Evolutionary conservation across 2,797 vertebrate species (phyloP).

Genomic region (Enteromius argenteus): DNA sequence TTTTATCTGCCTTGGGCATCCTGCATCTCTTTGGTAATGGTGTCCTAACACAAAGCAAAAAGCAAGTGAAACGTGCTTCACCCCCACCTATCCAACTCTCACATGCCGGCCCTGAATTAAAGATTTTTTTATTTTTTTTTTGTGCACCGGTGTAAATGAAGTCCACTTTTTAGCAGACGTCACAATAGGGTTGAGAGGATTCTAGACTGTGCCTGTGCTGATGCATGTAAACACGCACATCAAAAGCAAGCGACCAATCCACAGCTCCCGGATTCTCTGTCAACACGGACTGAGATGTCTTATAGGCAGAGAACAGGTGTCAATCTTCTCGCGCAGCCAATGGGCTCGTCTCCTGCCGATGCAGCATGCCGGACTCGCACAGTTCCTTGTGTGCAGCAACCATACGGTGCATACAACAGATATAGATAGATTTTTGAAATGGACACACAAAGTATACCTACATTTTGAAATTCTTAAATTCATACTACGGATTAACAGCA

Average conservation of each 20-base stretch:
- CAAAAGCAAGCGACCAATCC: slow-evolving; percentile 64
- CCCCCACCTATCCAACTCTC: slow-evolving; percentile 1
- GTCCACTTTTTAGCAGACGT: slow-evolving; percentile 28
- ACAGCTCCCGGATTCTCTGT: slow-evolving; percentile 53
- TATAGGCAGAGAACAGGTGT: slow-evolving; percentile 66
- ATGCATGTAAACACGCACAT: slow-evolving; percentile 64
- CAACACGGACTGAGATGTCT: slow-evolving; percentile 55
- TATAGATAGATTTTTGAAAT: slow-evolving; percentile 1
- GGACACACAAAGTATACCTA: neutral
- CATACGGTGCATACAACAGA: slow-evolving; percentile 27
- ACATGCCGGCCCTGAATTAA: neutral
- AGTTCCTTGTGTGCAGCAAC: slow-evolving; percentile 26
- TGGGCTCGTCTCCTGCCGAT: slow-evolving; percentile 47
- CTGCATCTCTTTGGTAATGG: slow-evolving; percentile 50
- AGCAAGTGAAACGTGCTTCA: slow-evolving; percentile 32
- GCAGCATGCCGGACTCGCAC: slow-evolving; percentile 50
- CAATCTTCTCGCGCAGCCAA: slow-evolving; percentile 65
- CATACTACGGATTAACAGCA: neutral
- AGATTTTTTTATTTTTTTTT: slow-evolving; percentile 12
- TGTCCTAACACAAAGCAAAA: slow-evolving; percentile 53
- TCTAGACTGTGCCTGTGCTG: slow-evolving; percentile 56
- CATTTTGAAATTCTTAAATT: neutral
- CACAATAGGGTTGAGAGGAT: slow-evolving; percentile 51
- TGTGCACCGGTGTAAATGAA: slow-evolving; percentile 32
- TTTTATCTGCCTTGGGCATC: slow-evolving; percentile 51